Evolutionary conservation across 2,113 vertebrate species (phyloP).

Genomic region (Trogon surrucura): DNA sequence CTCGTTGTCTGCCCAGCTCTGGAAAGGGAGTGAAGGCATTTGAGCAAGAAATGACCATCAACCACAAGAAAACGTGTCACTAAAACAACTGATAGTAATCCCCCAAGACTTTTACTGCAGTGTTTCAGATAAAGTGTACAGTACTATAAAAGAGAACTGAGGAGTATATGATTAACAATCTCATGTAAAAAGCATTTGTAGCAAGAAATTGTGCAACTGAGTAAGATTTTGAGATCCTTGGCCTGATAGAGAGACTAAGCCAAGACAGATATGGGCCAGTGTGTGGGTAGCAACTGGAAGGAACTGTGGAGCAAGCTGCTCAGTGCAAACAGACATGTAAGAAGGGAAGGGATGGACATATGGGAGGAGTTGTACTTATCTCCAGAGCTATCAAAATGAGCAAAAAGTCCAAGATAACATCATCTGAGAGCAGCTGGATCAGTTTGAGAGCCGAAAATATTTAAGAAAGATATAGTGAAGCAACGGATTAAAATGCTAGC

Average conservation of each 20-base stretch:
- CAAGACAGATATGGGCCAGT: neutral
- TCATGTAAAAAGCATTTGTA: neutral
- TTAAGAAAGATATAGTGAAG: neutral
- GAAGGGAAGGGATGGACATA: rapidly evolving
- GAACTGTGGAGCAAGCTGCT: neutral
- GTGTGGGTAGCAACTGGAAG: slow-evolving; percentile 11
- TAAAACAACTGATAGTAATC: neutral
- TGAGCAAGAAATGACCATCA: neutral
- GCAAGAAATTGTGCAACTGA: slow-evolving; percentile 29
- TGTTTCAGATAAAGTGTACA: neutral
- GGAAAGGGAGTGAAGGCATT: neutral
- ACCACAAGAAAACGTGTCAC: neutral
- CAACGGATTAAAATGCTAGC: neutral
- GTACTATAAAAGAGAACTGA: neutral
- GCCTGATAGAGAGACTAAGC: neutral
- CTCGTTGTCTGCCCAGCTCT: neutral
- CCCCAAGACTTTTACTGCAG: neutral
- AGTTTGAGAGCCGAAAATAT: slow-evolving; percentile 22
- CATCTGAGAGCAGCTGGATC: slow-evolving; percentile 17
- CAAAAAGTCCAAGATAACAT: slow-evolving; percentile 15
- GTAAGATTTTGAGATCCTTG: neutral
- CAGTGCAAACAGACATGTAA: rapidly evolving
- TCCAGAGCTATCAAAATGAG: neutral
- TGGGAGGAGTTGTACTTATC: neutral
- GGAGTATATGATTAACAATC: neutral